Percentiles rank a stretch among this genome's conserved stretches.
These are phyloP conservation scores for Istiophorus platypterus DNA, from an alignment of 2,113 vertebrate species.

Conservation along the genomic window DNA sequence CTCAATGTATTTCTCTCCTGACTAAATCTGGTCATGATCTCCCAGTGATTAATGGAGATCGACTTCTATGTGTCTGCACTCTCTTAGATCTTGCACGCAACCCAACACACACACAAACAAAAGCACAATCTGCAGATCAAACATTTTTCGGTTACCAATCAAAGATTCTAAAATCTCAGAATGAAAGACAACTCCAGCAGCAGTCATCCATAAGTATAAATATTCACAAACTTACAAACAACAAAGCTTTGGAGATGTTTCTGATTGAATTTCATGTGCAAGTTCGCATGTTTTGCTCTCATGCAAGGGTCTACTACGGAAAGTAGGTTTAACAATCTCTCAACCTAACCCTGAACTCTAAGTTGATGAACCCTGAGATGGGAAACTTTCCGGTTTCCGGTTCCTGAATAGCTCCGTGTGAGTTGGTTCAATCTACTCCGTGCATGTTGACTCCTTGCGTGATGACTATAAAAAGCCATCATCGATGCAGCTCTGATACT, in stretches of 20 bases:
- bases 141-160: background rate
- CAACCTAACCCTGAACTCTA: too few species aligned
- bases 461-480: too few species aligned
- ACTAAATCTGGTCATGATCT: conserved; percentile 30
- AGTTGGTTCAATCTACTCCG: too few species aligned
- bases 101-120: conserved; percentile 5
- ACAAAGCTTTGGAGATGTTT: conserved; percentile 14
- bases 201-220: conserved; percentile 17
- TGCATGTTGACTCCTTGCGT: too few species aligned
- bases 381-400: too few species aligned
- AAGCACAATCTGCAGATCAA: background rate
- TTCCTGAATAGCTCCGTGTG: too few species aligned
- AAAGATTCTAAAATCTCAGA: background rate
- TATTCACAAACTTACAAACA: conserved; percentile 13
- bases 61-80: conserved; percentile 39
- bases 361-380: too few species aligned
- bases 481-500: too few species aligned
- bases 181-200: conserved; percentile 11
- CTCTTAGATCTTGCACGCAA: conserved; percentile 4
- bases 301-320: background rate
- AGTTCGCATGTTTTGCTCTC: conserved; percentile 15
- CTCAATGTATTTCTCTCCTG: conserved; percentile 4
- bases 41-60: conserved; percentile 38
- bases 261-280: conserved; percentile 1
- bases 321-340: too few species aligned